Percentiles rank a stretch among this genome's conserved stretches.
These are phyloP conservation scores for Enteromius trimaculatus DNA, from an alignment of 2,797 vertebrate genomes.

Conservation along the genomic window DNA sequence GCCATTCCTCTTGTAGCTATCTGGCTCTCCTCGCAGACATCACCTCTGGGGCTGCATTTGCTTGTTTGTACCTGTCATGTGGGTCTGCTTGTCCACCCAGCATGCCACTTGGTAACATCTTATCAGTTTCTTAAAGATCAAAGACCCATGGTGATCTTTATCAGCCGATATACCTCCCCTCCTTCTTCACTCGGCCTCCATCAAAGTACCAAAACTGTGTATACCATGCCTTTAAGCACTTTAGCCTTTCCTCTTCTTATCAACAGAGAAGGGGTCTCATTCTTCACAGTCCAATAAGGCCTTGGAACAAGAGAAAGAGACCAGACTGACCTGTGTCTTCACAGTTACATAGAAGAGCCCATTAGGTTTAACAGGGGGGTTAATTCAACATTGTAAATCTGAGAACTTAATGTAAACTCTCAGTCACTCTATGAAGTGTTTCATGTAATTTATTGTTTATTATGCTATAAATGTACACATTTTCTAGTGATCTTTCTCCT, in stretches of 20 bases:
- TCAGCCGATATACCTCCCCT: constrained; percentile 78
- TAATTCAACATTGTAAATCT: constrained; percentile 63
- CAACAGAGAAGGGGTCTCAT: constrained; percentile 65
- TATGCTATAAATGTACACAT: background rate
- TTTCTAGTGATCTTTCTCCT: background rate
- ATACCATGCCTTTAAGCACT: constrained; percentile 73
- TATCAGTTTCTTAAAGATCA: constrained; percentile 79
- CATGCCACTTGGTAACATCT: constrained; percentile 79
- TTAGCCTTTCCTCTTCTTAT: constrained; percentile 82
- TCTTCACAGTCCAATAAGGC: constrained; percentile 70
- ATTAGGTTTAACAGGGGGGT: constrained; percentile 66
- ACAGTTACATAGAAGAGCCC: constrained; percentile 70
- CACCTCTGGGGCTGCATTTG: constrained; percentile 66
- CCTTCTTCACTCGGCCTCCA: constrained; percentile 70
- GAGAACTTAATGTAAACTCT: constrained; percentile 8
- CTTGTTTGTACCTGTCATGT: constrained; percentile 85
- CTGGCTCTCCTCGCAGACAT: constrained; percentile 53
- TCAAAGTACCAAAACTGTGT: constrained; percentile 71
- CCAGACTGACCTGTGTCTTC: constrained; percentile 67
- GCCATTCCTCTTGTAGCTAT: constrained; percentile 64
- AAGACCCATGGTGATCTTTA: constrained; percentile 78
- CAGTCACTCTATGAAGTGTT: background rate
- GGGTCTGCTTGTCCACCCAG: constrained; percentile 77
- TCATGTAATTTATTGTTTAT: background rate
- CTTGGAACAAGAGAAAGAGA: constrained; percentile 71